Base-by-base conservation (phyloP, 2,797 vertebrate genomes). In the Octomys mimax region DNA sequence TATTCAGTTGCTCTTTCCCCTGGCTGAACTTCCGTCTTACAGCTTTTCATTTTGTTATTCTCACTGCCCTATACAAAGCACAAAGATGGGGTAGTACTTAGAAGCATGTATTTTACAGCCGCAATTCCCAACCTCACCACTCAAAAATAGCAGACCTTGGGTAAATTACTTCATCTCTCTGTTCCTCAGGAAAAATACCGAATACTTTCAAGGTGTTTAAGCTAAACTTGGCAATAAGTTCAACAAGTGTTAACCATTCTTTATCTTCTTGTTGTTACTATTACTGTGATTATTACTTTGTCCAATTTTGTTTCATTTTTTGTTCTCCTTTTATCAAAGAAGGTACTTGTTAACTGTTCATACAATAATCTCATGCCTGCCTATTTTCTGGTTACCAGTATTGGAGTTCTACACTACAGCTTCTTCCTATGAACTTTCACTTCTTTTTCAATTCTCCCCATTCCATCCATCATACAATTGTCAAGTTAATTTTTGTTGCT, bases 121-220 rank as follows among this genome's bases (percentile, higher is more conserved):
- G 94, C 68, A 87, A 3, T 87, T 95, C 33, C 71, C 92, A 70
- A 87, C 21, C 24, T 81, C 3, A 85, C 11, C n/a, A 83, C 33
- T 95, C 66, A 95, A 95, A 95, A 87, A 87, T 93, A 36, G n/a
- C 68, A 79, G 62, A 79, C 79, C 49, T 82, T 87, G 21, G 68
- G 33, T 2, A 97, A 96, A 39, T 70, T 92, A 93, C 22, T 95
- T 82, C 26, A 87, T 70, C 33, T 92, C 42, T 95, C 82, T 83
- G 54, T 93, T 52, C 33, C 46, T 94, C n/a, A 77, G n/a, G 57
- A 91, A 86, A 95, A 87, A 96, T 68, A 39, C 0, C 70, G 42
- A 80, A 85, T 86, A 91, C 6, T 78, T 18, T n/a, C 36, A 75
- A 90, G 31, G 12, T 77, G 26, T 70, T 91, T 61, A 89, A 85